Conservation (phyloP, 1,140 invertebrate genomes). For the Eueides isabella region DNA sequence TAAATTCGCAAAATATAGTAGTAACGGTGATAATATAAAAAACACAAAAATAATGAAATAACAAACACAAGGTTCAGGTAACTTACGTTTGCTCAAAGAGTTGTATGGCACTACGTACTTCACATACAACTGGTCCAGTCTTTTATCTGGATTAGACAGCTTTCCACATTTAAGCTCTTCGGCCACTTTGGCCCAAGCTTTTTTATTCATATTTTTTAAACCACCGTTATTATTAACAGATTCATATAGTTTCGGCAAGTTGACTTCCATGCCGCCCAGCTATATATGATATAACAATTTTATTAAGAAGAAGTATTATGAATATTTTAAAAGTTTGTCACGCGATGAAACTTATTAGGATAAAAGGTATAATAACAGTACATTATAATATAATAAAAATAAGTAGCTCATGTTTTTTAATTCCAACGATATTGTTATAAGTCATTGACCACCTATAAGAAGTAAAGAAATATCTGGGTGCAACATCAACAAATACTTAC, state of each 20-base stretch:
- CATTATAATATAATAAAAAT: too few species aligned
- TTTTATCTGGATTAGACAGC: slow-evolving; percentile 90
- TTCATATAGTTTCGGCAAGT: slow-evolving; percentile 93
- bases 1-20: neutral
- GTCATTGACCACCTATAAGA: too few species aligned
- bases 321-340: too few species aligned
- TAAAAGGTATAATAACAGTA: too few species aligned
- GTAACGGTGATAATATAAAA: neutral
- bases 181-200: slow-evolving; percentile 94
- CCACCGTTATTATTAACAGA: slow-evolving; percentile 93
- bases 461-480: too few species aligned
- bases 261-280: slow-evolving; percentile 92
- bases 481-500: too few species aligned
- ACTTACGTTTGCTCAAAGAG: slow-evolving; percentile 88
- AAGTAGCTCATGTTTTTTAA: too few species aligned
- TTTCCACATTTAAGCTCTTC: slow-evolving; percentile 94
- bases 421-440: too few species aligned
- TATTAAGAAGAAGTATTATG: too few species aligned
- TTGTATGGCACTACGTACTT: slow-evolving; percentile 97
- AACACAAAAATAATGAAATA: neutral
- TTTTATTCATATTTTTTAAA: slow-evolving; percentile 95
- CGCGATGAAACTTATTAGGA: too few species aligned
- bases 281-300: slow-evolving; percentile 25
- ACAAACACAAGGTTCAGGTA: too few species aligned
- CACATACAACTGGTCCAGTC: slow-evolving; percentile 95